Evolutionary conservation across 2,888 invertebrate species (phyloP), one percentile per base, ranked within the genome.

Genomic region (Parochlus steinenii): DNA sequence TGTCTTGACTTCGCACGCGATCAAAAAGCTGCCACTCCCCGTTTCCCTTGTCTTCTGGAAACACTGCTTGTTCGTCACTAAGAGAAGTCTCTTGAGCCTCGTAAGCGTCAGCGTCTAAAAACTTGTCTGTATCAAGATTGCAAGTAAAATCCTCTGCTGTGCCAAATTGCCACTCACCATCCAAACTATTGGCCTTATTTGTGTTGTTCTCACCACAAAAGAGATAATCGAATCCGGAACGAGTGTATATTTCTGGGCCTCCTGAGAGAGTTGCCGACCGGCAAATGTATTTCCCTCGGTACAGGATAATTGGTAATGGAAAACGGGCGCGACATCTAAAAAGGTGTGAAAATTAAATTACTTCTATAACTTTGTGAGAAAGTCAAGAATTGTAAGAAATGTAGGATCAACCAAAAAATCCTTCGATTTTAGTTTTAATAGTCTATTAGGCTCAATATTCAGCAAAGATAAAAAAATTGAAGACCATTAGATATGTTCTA

Each of bases 261-360:
- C 76, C 70, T 1, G 79, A 74, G 31, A 81, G 53, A 1, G 82
- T 82, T 2, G 79, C 71, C 11, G 79, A 79, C 31, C 82, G 71
- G 51, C 75, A 76, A 31, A 77, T 65, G 44, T 71, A 68, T 50
- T 78, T 78, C 41, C 76, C 76, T 42, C 74, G 71, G 53, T 67
- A 79, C 40, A 81, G 59, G 46, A 83, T 80, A 10, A 80, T 79
- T 30, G 82, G 81, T 31, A 78, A 63, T 15, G 75, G 74, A 57
- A 82, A 82, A 48, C 82, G 63, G 35, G 75, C 71, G 33, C 81
- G 64, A 53, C 80, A 80, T 46, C 81, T 56, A 41, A 24, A 48
- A 45, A 41, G 15, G 20, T 38, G n/a, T n/a, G 12, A 20, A 10
- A 20, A 11, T 15, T 10, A 15, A 24, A 19, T 12, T 6, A 22